Base-by-base conservation (phyloP, 2,888 invertebrate species). In the Scaptomyza cyrtandrae region DNA sequence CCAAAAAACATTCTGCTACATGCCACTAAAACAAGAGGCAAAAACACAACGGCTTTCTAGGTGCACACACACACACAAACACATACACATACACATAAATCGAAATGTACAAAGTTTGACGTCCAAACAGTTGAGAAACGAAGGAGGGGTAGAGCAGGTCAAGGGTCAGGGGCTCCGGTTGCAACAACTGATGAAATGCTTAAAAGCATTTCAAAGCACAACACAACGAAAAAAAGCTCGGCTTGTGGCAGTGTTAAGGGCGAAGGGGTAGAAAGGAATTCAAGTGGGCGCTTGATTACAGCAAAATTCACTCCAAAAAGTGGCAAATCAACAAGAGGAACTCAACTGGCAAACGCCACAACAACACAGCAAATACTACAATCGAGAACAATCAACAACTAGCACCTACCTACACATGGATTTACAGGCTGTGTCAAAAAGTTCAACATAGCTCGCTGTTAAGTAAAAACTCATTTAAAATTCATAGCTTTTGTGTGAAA, bases 251-350 rank as follows among this genome's bases (percentile, higher is more conserved):
- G 9, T 1, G 24, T 10, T n/a, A 24, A 6, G 14, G 16, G 16
- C 33, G 2, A 16, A 0, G 56, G 60, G 55, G 59, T 35, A 37
- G 41, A 41, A 41, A 16, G 16, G 55, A 39, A 67, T 67, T 84
- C 50, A 73, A 83, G 87, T 84, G 68, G 74, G 71, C 78, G 78
- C 78, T 85, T 88, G 83, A 86, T 88, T 85, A 88, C 85, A 88
- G 83, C 75, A 65, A 88, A 80, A 88, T 88, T 70, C 75, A 88
- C 85, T 85, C 74, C 37, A 81, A 78, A 82, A 80, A 72, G 80
- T 80, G 80, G 77, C 68, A 63, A 77, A 57, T 56, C 7, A 33
- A 19, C 59, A 74, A 77, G 60, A 54, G 61, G 14, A 61, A 49
- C 46, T 37, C 33, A 50, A 45, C 54, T 37, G 35, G 57, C 54